Base-by-base conservation (phyloP, 1,140 invertebrate genomes). In the Drosophila chauvacae region DNA sequence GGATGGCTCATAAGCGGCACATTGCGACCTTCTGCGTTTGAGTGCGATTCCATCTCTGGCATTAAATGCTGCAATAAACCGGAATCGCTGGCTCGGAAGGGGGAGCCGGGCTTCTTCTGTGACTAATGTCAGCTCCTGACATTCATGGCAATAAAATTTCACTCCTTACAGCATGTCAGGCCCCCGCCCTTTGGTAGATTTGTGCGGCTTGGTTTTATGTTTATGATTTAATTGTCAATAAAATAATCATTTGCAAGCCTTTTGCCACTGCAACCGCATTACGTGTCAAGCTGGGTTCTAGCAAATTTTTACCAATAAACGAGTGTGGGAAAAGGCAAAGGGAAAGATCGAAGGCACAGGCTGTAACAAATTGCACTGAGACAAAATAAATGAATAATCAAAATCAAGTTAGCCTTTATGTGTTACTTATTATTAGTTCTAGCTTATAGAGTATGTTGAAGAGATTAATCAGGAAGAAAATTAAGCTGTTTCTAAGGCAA, bases 141-240 rank as follows among this genome's bases (percentile, higher is more conserved):
- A 90, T 90, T 81, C 81, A 90, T 85, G 63, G 75, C 68, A 81
- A 90, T 90, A 81, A 85, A 90, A 81, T 90, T 79, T 71, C 58
- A 81, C 78, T 84, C 35, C 74, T 63, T 74, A 80, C 65, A 63
- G 50, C 55, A 64, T 83, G 64, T 80, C 53, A 33, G 23, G 11
- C 13, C n/a, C 42, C 39, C n/a, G 41, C 33, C 39, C 57, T 45
- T 71, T 18, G 37, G 72, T 76, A 47, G 77, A 77, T 80, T 80
- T 80, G 59, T 80, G 66, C 53, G 83, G 75, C 63, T 74, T 80
- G 61, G 26, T 60, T 90, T 88, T 77, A 88, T 80, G 77, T 63
- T 83, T 76, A 81, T 80, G 80, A 72, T 90, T 90, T 88, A 88
- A 88, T 90, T 90, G 80, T 81, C 85, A 88, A 90, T 88, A 88